Base-by-base conservation (phyloP, 2,888 invertebrate genomes). In the Cheiracanthium punctorium region DNA sequence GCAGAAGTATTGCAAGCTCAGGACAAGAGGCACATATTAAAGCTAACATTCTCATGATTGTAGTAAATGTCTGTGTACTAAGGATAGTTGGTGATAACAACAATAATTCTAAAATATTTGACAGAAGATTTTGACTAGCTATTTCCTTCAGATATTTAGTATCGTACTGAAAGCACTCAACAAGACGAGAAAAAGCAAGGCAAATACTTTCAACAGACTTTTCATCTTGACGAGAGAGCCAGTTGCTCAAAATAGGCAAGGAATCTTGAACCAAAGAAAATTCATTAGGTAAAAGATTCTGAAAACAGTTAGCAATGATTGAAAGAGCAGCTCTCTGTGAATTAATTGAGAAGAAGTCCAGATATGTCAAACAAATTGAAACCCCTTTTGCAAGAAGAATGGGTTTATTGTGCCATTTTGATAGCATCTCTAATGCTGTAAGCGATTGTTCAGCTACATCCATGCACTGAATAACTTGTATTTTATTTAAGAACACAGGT, bases 191-290 rank as follows among this genome's bases (percentile, higher is more conserved):
- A 93, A 99, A 98, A 28, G 98, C 97, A 89, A 97, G 94, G 91
- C 99, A 99, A n/a, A 98, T 97, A 91, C 97, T 97, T 91, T 99
- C 99, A 52, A 99, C 97, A 84, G 98, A 97, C 91, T 98, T 98
- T 92, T 99, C 98, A 92, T 99, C 99, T 93, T 97, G 93, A 88
- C 93, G 93, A 58, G 93, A 93, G n/a, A 94, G 91, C 80, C 94
- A 91, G 24, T 92, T 95, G 70, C 98, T 97, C 79, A 99, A 93
- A 75, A 97, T 93, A 17, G 96, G 94, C 89, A 99, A 93, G 24
- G 97, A 97, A 88, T 97, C 97, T 86, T 95, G 94, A 37, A 98
- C 96, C 90, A 97, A 95, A 91, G 96, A 96, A 92, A 99, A 99
- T 92, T 99, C 99, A 90, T 98, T 98, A 0, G 95, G 94, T 67